These are phyloP conservation scores for Caligus rogercresseyi DNA, from an alignment of 1,140 invertebrate species.

Conservation along the genomic window DNA sequence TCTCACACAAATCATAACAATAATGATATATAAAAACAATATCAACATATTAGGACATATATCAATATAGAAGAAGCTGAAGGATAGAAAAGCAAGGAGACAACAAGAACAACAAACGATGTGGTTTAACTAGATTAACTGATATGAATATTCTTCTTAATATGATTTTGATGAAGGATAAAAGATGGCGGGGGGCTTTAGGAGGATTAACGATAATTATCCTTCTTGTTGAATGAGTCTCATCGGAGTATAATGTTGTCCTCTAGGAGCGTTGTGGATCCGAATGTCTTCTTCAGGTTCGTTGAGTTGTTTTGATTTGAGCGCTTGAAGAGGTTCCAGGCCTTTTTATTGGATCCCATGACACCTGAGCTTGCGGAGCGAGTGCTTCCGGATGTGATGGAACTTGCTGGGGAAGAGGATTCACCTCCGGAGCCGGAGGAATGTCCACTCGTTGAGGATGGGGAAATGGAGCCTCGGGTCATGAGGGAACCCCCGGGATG, in stretches of 20 bases:
- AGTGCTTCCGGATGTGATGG: background rate
- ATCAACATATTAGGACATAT: too few relatives aligned
- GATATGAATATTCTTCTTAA: background rate
- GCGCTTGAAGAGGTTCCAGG: slow-evolving; percentile 2
- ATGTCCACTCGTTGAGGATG: slow-evolving; percentile 21
- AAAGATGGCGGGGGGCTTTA: too few relatives aligned
- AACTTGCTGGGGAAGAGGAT: slow-evolving; percentile 14
- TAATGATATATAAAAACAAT: too few relatives aligned
- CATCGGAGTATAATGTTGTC: slow-evolving; percentile 12
- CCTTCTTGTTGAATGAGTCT: background rate
- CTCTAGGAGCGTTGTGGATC: background rate
- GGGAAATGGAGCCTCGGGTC: slow-evolving; percentile 22
- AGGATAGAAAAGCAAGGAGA: too few relatives aligned
- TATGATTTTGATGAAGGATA: too few relatives aligned
- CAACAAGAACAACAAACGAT: too few relatives aligned
- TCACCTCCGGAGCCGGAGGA: slow-evolving; percentile 10
- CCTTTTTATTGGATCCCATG: background rate
- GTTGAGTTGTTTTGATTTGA: background rate
- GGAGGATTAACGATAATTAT: background rate
- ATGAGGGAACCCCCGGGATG: slow-evolving; percentile 11
- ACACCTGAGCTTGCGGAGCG: background rate
- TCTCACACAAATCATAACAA: background rate
- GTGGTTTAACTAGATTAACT: background rate
- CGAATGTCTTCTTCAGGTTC: background rate
- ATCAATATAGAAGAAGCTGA: too few relatives aligned